These are phyloP conservation scores for Martes martes DNA, from an alignment of 2,113 vertebrate genomes.

Conservation along the genomic window DNA sequence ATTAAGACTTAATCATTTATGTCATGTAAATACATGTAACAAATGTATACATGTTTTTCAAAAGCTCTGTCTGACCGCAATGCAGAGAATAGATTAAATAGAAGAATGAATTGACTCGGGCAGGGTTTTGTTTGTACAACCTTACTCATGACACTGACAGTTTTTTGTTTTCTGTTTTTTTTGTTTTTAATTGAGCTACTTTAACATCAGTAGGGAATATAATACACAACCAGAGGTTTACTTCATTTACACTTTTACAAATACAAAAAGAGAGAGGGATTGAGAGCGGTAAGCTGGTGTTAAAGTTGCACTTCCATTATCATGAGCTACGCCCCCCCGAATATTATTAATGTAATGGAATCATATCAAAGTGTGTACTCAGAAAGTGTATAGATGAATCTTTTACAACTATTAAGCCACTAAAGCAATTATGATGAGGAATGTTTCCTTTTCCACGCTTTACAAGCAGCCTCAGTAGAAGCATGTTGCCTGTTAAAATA, in stretches of 20 bases:
- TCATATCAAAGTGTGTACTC: neutral
- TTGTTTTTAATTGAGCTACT: neutral
- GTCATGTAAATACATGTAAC: neutral
- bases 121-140: neutral
- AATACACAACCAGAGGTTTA: neutral
- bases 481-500: slow-evolving; percentile 16
- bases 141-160: neutral
- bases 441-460: slow-evolving; percentile 19
- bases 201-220: neutral
- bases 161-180: no score
- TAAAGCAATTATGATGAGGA: slow-evolving; percentile 12
- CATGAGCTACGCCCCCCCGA: neutral
- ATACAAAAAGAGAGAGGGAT: neutral
- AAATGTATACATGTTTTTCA: neutral
- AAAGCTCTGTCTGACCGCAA: neutral
- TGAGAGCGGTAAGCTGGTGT: neutral
- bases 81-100: neutral
- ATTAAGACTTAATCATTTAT: neutral
- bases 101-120: neutral
- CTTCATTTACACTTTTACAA: slow-evolving; percentile 21
- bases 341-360: slow-evolving; percentile 33
- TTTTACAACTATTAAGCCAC: slow-evolving; percentile 26
- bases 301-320: neutral
- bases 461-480: neutral
- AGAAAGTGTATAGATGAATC: neutral